Base-by-base conservation (phyloP, 1,140 invertebrate genomes). In the Formica exsecta region DNA sequence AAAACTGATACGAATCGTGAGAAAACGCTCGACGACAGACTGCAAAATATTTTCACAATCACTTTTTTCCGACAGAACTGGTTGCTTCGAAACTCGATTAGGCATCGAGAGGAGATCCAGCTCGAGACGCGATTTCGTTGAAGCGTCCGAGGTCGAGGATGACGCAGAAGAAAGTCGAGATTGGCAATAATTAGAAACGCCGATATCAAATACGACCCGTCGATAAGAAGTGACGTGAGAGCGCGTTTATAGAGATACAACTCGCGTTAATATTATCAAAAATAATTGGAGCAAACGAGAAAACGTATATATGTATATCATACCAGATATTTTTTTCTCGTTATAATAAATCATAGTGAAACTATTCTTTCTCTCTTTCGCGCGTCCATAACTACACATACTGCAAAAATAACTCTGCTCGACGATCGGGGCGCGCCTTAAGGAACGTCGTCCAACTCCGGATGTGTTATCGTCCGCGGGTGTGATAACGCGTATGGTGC, bases 21-120 rank as follows among this genome's bases (percentile, higher is more conserved):
- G 68, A 75, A 65, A 65, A 62, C 73, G 44, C 48, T 41, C 81
- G 16, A 38, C 11, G 48, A 38, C 77, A 54, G 86, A 76, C 86
- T 1, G 41, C 84, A 83, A 87, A 80, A 86, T 84, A 93, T 94
- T 94, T 94, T 93, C 92, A 93, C 92, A 93, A 93, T 92, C 89
- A 89, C 93, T 93, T 94, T 93, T 93, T 92, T 84, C 92, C 86
- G 77, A 29, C 80, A 75, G 75, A 90, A 93, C 92, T 93, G 90
- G 91, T 92, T 87, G 75, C 75, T 87, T 86, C 84, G 75, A 86
- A 90, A 92, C 86, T 88, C 83, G 87, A 87, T 89, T 92, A 86
- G 54, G 85, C 51, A 86, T 65, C 89, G 88, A 19, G 5, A 91
- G 91, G 89, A 93, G 92, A 92, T 92, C 85, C 87, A 90, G 86